Base-by-base conservation (phyloP, 2,888 invertebrate species). In the Lasioglossum villosulum region DNA sequence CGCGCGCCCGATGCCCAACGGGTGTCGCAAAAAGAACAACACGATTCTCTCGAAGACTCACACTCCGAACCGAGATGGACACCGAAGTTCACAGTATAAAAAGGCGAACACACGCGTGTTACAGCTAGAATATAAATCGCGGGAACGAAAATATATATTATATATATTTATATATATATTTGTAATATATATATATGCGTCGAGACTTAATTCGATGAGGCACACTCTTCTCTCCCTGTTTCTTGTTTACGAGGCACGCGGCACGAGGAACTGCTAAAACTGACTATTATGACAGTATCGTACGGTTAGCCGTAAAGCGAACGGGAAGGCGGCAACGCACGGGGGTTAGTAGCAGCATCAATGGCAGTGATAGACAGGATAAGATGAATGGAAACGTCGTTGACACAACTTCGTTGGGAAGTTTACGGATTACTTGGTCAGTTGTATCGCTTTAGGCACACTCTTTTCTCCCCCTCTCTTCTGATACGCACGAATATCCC, bases 31-130 rank as follows among this genome's bases (percentile, higher is more conserved):
- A 27, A 63, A 37, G n/a, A 63, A 19, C 34, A 0, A 2, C 19
- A 66, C 66, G 66, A 63, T 56, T n/a, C 30, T 30, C 63, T 63
- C 63, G 2, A 16, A 27, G 14, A 16, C 14, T 14, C 63, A 63
- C 63, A 63, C 30, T 63, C 30, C 23, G 14, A 30, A 16, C 14
- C 66, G 10, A 4, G 56, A 56, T n/a, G 10, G 23, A 4, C n/a
- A n/a, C 56, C 52, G 27, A 14, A 0, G 39, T 23, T n/a, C 82
- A 82, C 70, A 14, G 23, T 14, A n/a, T 19, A 37, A 48, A 27
- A 10, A 23, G 45, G 48, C n/a, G n/a, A n/a, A n/a, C 75, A 52
- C 59, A 42, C 76, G 34, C 84, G 56, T 34, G 72, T 82, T 48
- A 59, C 68, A 23, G 30, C 34, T 34, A 34, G 8, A 30, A 63